These are phyloP conservation scores for Vollenhovia emeryi DNA, from an alignment of 1,140 invertebrate species.

Conservation along the genomic window DNA sequence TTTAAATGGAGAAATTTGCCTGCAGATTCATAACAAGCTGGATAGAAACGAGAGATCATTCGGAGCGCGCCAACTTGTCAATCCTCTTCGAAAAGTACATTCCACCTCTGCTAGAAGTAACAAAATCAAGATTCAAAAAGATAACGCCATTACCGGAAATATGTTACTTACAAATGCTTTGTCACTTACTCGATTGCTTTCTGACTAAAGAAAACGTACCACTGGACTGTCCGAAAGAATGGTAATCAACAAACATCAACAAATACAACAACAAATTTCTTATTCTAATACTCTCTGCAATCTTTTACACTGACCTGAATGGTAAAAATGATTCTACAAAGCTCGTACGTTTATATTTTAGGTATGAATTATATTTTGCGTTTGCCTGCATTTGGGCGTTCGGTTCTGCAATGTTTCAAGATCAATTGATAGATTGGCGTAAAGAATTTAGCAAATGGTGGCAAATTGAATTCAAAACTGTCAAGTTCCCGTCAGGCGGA, in stretches of 20 bases:
- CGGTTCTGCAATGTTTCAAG: constrained; percentile 95
- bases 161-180: constrained; percentile 96
- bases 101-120: constrained; percentile 92
- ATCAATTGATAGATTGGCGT: constrained; percentile 95
- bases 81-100: constrained; percentile 98
- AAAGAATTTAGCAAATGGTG: constrained; percentile 98
- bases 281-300: background rate
- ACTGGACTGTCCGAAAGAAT: constrained; percentile 95
- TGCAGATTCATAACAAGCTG: constrained; percentile 94
- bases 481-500: constrained; percentile 93
- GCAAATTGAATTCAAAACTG: constrained; percentile 94
- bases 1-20: constrained; percentile 4
- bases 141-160: constrained; percentile 97
- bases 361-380: constrained; percentile 97
- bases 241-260: constrained; percentile 80
- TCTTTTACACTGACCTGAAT: background rate
- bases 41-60: constrained; percentile 93
- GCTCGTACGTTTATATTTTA: constrained; percentile 60
- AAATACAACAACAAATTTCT: constrained; percentile 8
- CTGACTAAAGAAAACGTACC: constrained; percentile 93
- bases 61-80: constrained; percentile 92
- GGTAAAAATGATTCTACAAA: background rate
- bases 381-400: constrained; percentile 97
- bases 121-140: constrained; percentile 93
- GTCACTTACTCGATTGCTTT: constrained; percentile 94